phyloP scores from a whole-genome alignment of 1,140 invertebrate genomes.

The Heterodera schachtii region DNA sequence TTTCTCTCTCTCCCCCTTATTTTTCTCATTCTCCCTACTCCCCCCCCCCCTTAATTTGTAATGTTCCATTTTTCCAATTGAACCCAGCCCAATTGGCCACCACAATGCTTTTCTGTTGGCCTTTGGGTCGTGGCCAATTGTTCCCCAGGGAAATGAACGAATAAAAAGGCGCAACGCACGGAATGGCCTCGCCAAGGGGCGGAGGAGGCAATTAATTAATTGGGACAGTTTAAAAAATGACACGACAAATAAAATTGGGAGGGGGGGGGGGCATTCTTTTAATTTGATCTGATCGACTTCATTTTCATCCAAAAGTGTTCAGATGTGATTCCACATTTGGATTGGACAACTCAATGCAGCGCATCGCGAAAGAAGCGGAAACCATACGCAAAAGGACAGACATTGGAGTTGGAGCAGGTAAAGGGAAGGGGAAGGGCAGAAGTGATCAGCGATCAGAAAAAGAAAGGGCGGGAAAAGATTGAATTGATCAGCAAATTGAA shows the following conservation, averaged over 20 bases:
- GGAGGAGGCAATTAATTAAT: background rate
- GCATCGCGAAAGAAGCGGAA: conserved; percentile 85
- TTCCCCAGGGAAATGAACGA: background rate
- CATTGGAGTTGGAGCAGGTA: conserved; percentile 81
- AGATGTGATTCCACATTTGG: conserved; percentile 73
- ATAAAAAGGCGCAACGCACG: background rate
- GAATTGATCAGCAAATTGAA: too few relatives aligned
- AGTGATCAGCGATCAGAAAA: too few relatives aligned
- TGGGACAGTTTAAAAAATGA: background rate
- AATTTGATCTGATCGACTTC: background rate
- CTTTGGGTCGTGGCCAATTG: background rate
- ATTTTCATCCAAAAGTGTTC: conserved; percentile 19
- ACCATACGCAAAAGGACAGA: conserved; percentile 93
- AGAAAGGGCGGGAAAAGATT: too few relatives aligned
- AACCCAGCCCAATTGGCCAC: background rate
- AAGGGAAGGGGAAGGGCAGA: too few relatives aligned
- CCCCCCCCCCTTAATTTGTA: background rate
- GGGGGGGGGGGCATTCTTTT: background rate
- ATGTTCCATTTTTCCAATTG: background rate
- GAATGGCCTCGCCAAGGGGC: background rate
- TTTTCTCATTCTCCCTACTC: background rate
- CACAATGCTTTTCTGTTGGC: background rate
- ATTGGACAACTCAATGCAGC: conserved; percentile 83
- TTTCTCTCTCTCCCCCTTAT: background rate
- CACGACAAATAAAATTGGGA: background rate